phyloP scores from a whole-genome alignment of 2,113 vertebrate species.

The Oncorhynchus kisutch region DNA sequence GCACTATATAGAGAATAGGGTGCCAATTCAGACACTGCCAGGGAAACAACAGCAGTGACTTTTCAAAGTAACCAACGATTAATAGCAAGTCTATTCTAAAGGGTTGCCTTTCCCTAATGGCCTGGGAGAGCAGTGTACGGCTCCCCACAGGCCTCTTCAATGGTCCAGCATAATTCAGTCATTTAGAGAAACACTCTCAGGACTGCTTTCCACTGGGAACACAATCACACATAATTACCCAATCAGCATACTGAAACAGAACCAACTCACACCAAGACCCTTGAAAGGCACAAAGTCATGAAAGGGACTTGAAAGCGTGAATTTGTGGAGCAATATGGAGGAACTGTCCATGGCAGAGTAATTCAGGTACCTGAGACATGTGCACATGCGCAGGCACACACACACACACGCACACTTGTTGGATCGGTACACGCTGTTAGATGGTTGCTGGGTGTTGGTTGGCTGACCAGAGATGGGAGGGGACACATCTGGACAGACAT shows the following conservation, averaged over 20 bases:
- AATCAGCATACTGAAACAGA: conserved; percentile 43
- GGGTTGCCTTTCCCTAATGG: conserved; percentile 45
- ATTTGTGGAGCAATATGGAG: not conserved
- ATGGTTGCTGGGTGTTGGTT: too few relatives aligned
- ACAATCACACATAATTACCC: conserved; percentile 72
- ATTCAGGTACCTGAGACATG: too few relatives aligned
- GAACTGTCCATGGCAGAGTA: too few relatives aligned
- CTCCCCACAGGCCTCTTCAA: conserved; percentile 66
- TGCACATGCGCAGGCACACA: too few relatives aligned
- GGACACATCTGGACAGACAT: too few relatives aligned
- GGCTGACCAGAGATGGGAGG: too few relatives aligned
- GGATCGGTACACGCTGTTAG: too few relatives aligned
- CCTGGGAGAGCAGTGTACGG: conserved; percentile 47
- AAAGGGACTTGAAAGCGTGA: not conserved
- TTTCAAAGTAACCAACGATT: conserved; percentile 60
- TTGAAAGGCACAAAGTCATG: not conserved
- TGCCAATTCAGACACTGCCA: conserved; percentile 43
- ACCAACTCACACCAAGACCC: not conserved
- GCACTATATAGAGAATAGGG: not conserved
- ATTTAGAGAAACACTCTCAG: conserved; percentile 56
- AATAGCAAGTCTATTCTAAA: conserved; percentile 53
- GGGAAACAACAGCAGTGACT: conserved; percentile 54
- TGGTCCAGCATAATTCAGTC: conserved; percentile 61
- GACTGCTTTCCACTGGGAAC: conserved; percentile 63
- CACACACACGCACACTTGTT: too few relatives aligned